A percentile compares a stretch with the other conserved stretches of the same genome.
phyloP scores from a whole-genome alignment of 30 jellyfish, hydroid and myxozoan genomes.

The Hydra vulgaris region DNA sequence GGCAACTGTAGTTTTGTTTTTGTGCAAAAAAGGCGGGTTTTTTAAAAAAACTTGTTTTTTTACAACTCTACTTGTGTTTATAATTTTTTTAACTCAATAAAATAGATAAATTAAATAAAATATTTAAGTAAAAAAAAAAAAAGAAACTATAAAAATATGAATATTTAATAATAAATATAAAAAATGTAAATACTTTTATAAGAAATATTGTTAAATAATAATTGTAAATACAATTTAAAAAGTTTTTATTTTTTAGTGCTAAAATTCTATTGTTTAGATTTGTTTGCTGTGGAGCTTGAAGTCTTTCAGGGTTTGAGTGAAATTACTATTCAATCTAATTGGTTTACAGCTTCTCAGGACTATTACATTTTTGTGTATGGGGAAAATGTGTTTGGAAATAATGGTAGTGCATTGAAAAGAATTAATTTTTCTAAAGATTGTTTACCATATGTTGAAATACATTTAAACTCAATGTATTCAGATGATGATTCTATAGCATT shows the following conservation, averaged over 20 bases:
- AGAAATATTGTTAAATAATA: too few relatives aligned
- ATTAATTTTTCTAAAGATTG: background rate
- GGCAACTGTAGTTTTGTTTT: too few relatives aligned
- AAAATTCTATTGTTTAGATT: too few relatives aligned
- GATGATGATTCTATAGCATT: constrained; percentile 3
- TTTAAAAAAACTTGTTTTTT: too few relatives aligned
- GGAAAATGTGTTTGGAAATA: background rate
- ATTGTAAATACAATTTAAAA: background rate
- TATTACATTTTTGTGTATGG: background rate
- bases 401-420: background rate
- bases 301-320: constrained; percentile 2
- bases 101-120: too few relatives aligned
- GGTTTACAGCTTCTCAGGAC: background rate
- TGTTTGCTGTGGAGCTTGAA: background rate
- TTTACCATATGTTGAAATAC: background rate
- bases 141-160: too few relatives aligned
- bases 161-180: too few relatives aligned
- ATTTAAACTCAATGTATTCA: background rate
- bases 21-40: too few relatives aligned
- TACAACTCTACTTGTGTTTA: too few relatives aligned
- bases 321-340: background rate
- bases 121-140: too few relatives aligned
- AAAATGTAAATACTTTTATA: too few relatives aligned
- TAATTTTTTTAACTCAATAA: too few relatives aligned
- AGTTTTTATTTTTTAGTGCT: background rate